These are phyloP conservation scores for Drosophila athabasca DNA, from an alignment of 1,140 invertebrate genomes.

Conservation along the genomic window DNA sequence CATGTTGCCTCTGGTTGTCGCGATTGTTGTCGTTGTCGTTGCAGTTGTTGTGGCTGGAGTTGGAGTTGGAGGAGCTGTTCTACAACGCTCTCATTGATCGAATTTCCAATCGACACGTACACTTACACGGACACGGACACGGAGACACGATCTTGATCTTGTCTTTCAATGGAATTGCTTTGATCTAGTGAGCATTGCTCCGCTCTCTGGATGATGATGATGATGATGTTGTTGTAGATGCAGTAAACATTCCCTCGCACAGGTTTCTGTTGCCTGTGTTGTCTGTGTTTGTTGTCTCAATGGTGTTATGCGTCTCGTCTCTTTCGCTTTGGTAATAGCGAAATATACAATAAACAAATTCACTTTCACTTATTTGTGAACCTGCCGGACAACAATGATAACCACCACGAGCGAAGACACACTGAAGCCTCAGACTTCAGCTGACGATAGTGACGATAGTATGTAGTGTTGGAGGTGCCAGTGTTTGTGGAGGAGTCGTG, in stretches of 20 bases:
- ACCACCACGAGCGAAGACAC: conserved; percentile 1
- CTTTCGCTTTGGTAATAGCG: conserved; percentile 76
- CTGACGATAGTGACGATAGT: conserved; percentile 4
- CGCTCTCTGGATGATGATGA: not conserved
- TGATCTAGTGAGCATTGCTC: conserved; percentile 24
- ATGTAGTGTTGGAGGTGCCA: conserved; percentile 11
- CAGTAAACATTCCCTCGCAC: not conserved
- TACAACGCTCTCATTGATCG: conserved; percentile 1
- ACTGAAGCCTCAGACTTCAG: not conserved
- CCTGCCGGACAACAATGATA: conserved; percentile 46
- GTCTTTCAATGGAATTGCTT: conserved; percentile 4
- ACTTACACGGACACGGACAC: not conserved
- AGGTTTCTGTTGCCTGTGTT: conserved; percentile 3
- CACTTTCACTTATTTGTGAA: conserved; percentile 81
- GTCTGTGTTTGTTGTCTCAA: conserved; percentile 4
- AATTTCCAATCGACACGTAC: not conserved
- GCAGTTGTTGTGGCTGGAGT: not conserved
- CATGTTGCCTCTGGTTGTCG: conserved; percentile 11
- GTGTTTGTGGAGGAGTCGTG: conserved; percentile 20
- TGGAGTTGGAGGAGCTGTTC: not conserved
- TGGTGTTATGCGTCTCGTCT: conserved; percentile 58
- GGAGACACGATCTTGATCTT: conserved; percentile 10
- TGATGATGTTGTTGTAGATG: not conserved
- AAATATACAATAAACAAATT: conserved; percentile 80
- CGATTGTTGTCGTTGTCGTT: no score